Evolutionary conservation across 1,140 invertebrate genomes (phyloP).

Genomic region (Subanguina moxae): DNA sequence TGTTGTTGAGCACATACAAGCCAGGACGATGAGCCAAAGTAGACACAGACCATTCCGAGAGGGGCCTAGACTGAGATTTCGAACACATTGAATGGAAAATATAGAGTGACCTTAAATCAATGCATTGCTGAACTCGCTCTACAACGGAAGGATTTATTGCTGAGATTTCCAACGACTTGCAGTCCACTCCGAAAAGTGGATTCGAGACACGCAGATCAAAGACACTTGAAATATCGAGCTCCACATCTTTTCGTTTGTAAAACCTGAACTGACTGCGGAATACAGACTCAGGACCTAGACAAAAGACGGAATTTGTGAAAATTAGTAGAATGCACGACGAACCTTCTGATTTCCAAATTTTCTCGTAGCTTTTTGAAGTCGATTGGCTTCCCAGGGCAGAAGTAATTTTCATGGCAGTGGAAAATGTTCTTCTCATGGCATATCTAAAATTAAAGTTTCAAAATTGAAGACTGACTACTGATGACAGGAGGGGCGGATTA

Average conservation of each 20-base stretch:
- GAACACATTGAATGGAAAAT: conserved; percentile 7
- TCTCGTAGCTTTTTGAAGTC: too few species aligned
- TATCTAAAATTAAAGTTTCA: too few species aligned
- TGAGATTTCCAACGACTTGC: conserved; percentile 2
- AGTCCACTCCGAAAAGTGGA: conserved; percentile 2
- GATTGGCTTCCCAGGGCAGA: too few species aligned
- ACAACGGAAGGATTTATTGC: background rate
- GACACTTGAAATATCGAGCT: conserved; percentile 18
- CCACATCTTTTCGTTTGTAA: conserved; percentile 21
- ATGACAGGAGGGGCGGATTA: too few species aligned
- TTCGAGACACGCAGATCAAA: conserved; percentile 20
- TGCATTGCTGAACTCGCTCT: too few species aligned
- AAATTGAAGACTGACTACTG: too few species aligned
- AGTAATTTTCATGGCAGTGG: too few species aligned
- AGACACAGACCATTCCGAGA: conserved; percentile 35
- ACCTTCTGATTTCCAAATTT: too few species aligned
- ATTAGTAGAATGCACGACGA: too few species aligned
- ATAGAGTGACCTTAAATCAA: background rate
- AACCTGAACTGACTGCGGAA: conserved; percentile 32
- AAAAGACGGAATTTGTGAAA: background rate
- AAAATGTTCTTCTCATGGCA: too few species aligned
- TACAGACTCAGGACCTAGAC: background rate
- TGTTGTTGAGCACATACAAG: conserved; percentile 27
- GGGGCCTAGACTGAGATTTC: conserved; percentile 36
- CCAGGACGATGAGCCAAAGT: conserved; percentile 38